Percentiles rank a stretch among this genome's conserved stretches.
Conservation (phyloP, 2,113 vertebrate genomes). For the Campylorhamphus procurvoides region DNA sequence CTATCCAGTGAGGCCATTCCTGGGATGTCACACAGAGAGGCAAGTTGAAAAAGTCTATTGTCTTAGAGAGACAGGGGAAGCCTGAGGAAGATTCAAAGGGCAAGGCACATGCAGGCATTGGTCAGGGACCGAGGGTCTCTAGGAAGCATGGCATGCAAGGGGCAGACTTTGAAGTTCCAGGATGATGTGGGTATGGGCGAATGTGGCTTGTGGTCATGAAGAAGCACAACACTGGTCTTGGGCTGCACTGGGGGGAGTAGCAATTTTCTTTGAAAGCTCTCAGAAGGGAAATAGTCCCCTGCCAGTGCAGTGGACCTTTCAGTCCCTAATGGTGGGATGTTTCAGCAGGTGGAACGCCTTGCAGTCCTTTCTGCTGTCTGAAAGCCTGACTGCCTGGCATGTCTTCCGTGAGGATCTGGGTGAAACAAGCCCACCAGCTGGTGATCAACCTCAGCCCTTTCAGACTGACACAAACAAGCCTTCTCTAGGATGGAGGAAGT, state of each 20-base stretch:
- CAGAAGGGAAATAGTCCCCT: background rate
- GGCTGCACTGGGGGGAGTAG: background rate
- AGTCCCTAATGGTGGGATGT: background rate
- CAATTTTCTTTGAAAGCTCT: background rate
- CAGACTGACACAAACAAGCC: background rate
- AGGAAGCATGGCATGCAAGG: background rate
- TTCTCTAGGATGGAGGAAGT: background rate
- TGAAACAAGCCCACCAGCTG: background rate
- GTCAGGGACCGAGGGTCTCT: background rate
- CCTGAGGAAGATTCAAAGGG: background rate
- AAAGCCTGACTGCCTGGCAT: background rate
- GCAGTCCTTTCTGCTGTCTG: background rate
- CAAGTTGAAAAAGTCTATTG: background rate
- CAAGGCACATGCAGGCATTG: background rate
- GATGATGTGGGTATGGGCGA: background rate
- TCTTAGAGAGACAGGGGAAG: background rate
- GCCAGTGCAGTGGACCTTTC: background rate
- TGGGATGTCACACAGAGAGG: conserved; percentile 47
- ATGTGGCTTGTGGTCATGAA: background rate
- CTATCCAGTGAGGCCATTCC: conserved; percentile 95
- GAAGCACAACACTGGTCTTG: background rate
- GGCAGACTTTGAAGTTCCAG: background rate
- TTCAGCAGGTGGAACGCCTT: background rate
- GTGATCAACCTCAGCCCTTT: background rate
- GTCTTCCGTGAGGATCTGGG: background rate